Evolutionary conservation across 1,140 invertebrate genomes (phyloP).

Genomic region (Aporrectodea caliginosa): DNA sequence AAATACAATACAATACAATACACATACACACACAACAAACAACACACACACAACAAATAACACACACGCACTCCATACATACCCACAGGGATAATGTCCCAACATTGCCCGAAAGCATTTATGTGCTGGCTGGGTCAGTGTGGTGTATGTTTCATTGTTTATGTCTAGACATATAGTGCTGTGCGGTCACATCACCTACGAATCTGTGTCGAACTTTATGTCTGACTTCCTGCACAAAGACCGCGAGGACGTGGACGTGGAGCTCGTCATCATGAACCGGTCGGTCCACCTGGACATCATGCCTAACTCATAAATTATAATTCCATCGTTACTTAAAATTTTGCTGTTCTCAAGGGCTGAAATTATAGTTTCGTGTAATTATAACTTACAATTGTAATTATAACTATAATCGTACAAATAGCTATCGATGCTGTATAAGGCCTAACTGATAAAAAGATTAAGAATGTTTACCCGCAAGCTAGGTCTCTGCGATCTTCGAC

Average conservation of each 20-base stretch:
- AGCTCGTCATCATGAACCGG: constrained; percentile 99
- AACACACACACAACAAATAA: too few relatives aligned
- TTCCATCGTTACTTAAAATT: not conserved
- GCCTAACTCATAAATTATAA: too few relatives aligned
- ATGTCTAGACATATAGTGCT: constrained; percentile 31
- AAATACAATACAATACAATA: too few relatives aligned
- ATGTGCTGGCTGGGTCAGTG: too few relatives aligned
- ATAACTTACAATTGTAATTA: not conserved
- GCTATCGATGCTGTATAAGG: not conserved
- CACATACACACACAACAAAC: too few relatives aligned
- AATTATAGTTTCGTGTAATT: not conserved
- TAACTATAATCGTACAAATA: not conserved
- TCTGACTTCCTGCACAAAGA: constrained; percentile 99
- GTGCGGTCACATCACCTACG: constrained; percentile 81
- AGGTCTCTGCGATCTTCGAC: too few relatives aligned
- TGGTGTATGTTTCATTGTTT: too few relatives aligned
- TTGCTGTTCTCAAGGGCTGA: not conserved
- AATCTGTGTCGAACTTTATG: constrained; percentile 99
- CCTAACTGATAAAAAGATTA: not conserved
- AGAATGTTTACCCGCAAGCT: not conserved
- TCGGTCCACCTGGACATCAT: constrained; percentile 57
- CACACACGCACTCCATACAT: too few relatives aligned
- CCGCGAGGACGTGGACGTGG: constrained; percentile 98
- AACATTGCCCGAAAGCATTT: too few relatives aligned
- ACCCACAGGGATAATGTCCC: too few relatives aligned